Percentiles rank a stretch among this genome's conserved stretches.
Conservation (phyloP, 1,140 invertebrate species). For the Pollicipes pollicipes region DNA sequence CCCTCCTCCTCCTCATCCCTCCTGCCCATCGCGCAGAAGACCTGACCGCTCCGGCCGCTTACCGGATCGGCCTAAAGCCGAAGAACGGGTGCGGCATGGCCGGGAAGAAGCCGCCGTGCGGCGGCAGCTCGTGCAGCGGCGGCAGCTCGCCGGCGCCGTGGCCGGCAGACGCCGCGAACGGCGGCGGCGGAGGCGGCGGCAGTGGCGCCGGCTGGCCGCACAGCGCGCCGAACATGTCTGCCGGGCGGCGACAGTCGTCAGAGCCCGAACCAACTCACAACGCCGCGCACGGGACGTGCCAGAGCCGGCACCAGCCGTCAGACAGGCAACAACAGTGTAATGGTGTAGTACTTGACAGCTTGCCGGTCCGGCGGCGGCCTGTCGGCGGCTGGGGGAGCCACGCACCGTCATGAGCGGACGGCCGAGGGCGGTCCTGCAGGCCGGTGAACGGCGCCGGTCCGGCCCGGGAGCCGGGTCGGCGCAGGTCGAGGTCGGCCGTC, state of each 20-base stretch:
- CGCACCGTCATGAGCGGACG: background rate
- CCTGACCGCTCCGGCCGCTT: background rate
- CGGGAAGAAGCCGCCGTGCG: background rate
- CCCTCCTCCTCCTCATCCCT: too few relatives aligned
- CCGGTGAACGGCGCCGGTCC: background rate
- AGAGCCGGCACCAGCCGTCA: too few relatives aligned
- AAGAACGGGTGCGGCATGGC: background rate
- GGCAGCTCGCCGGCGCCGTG: too few relatives aligned
- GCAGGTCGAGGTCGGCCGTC: background rate
- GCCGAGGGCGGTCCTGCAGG: too few relatives aligned
- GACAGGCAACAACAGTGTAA: too few relatives aligned
- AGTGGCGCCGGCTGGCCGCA: background rate
- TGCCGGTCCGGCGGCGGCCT: too few relatives aligned
- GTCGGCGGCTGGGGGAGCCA: too few relatives aligned
- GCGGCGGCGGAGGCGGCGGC: too few relatives aligned
- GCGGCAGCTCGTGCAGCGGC: background rate
- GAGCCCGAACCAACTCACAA: too few relatives aligned
- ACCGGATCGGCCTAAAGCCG: background rate
- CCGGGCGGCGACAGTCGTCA: too few relatives aligned
- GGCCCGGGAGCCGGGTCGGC: background rate
- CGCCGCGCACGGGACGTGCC: too few relatives aligned
- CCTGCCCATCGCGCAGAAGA: background rate
- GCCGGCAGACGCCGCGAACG: background rate
- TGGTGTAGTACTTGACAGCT: too few relatives aligned
- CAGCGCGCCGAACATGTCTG: background rate